Evolutionary conservation across 2,797 vertebrate genomes (phyloP).

Genomic region (Sebastes jordani): DNA sequence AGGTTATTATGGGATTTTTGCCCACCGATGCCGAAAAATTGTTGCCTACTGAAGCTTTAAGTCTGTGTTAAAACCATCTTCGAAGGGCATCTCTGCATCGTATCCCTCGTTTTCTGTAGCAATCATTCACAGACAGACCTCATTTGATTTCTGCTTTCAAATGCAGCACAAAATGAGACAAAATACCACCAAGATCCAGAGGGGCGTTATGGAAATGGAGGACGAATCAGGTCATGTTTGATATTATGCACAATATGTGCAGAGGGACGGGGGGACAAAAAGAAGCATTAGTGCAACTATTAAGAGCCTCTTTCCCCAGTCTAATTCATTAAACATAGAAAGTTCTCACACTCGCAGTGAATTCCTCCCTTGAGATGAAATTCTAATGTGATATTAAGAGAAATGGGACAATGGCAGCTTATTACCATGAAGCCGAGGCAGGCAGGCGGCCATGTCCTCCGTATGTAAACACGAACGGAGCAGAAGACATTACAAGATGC

Average conservation of each 20-base stretch:
- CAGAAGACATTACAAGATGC: slow-evolving; percentile 22
- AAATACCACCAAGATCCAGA: slow-evolving; percentile 76
- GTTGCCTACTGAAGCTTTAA: too few species aligned
- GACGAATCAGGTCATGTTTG: slow-evolving; percentile 75
- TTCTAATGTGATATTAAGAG: slow-evolving; percentile 81
- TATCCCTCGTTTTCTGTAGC: background rate
- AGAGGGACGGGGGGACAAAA: slow-evolving; percentile 35
- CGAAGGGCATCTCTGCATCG: slow-evolving; percentile 4
- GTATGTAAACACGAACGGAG: slow-evolving; percentile 44
- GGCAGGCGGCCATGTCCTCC: slow-evolving; percentile 40
- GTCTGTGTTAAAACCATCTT: background rate
- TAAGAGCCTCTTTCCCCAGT: slow-evolving; percentile 39
- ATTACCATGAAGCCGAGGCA: slow-evolving; percentile 54
- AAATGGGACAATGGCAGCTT: slow-evolving; percentile 69
- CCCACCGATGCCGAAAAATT: too few species aligned
- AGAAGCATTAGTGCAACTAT: slow-evolving; percentile 58
- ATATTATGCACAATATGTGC: slow-evolving; percentile 71
- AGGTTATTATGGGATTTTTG: too few species aligned
- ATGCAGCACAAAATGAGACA: slow-evolving; percentile 64
- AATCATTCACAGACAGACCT: slow-evolving; percentile 27
- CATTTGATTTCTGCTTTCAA: slow-evolving; percentile 53
- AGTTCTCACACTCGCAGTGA: slow-evolving; percentile 60
- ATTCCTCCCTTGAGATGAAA: slow-evolving; percentile 72
- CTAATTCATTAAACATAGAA: slow-evolving; percentile 75
- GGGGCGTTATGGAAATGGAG: slow-evolving; percentile 66